Conservation (phyloP, 1,140 invertebrate species). For the Saxidomus purpurata region DNA sequence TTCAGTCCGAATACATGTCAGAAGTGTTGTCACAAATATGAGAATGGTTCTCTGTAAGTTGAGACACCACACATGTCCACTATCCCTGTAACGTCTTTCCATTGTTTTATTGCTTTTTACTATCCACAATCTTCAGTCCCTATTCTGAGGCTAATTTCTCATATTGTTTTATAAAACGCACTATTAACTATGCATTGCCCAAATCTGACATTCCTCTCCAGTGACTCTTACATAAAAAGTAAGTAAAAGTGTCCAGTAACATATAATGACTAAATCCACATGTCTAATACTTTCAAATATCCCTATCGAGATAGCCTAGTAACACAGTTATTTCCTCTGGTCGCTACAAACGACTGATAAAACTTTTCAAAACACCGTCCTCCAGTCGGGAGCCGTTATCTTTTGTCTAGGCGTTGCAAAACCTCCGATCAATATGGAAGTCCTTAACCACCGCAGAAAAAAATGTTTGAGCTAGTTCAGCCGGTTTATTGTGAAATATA, state of each 20-base stretch:
- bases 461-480: not conserved
- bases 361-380: slow-evolving; percentile 3
- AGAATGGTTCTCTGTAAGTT: not conserved
- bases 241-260: not conserved
- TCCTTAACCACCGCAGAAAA: not conserved
- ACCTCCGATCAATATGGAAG: not conserved
- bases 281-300: slow-evolving; percentile 16
- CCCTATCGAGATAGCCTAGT: not conserved
- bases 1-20: not conserved
- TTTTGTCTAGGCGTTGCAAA: not conserved
- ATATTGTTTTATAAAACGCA: too few species aligned
- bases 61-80: not conserved
- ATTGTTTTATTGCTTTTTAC: too few species aligned
- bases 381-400: not conserved
- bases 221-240: too few species aligned
- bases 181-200: too few species aligned
- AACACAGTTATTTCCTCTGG: slow-evolving; percentile 17
- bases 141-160: too few species aligned
- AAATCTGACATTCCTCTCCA: too few species aligned
- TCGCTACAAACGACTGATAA: not conserved
- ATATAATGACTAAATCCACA: slow-evolving; percentile 27
- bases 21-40: not conserved
- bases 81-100: not conserved
- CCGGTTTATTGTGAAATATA: slow-evolving; percentile 7
- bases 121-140: too few species aligned